phyloP scores from a whole-genome alignment of 2,113 vertebrate genomes.

The Theristicus caerulescens region DNA sequence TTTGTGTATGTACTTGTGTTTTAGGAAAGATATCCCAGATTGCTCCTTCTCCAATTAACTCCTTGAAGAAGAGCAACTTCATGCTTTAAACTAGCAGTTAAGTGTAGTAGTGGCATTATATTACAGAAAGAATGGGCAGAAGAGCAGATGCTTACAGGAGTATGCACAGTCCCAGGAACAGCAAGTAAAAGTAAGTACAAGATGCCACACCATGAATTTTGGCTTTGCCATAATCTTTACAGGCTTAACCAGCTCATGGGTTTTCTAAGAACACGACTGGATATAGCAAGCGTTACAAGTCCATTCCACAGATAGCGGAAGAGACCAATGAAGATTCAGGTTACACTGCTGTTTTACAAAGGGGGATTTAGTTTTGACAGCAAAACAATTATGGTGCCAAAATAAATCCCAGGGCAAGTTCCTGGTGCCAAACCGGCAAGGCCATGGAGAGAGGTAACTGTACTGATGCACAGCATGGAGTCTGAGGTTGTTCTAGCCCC shows the following conservation, averaged over 20 bases:
- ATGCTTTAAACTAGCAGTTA: neutral
- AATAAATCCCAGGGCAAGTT: neutral
- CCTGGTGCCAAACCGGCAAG: neutral
- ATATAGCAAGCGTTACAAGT: neutral
- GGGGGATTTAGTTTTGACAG: neutral
- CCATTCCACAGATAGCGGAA: neutral
- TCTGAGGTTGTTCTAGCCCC: neutral
- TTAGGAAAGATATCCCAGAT: neutral
- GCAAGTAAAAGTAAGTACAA: neutral
- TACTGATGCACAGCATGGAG: neutral
- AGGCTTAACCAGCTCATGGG: neutral
- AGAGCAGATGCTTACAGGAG: neutral
- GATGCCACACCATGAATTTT: neutral
- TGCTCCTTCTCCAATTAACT: neutral
- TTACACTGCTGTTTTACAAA: neutral
- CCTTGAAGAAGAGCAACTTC: neutral
- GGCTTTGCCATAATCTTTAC: neutral
- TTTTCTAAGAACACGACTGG: neutral
- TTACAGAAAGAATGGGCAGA: neutral
- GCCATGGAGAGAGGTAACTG: neutral
- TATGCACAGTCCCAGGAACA: neutral
- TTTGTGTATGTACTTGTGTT: neutral
- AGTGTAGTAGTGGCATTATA: neutral
- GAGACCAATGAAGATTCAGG: neutral
- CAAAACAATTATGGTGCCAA: neutral